Base-by-base conservation (phyloP, 1,140 invertebrate genomes). In the Drusus annulatus region DNA sequence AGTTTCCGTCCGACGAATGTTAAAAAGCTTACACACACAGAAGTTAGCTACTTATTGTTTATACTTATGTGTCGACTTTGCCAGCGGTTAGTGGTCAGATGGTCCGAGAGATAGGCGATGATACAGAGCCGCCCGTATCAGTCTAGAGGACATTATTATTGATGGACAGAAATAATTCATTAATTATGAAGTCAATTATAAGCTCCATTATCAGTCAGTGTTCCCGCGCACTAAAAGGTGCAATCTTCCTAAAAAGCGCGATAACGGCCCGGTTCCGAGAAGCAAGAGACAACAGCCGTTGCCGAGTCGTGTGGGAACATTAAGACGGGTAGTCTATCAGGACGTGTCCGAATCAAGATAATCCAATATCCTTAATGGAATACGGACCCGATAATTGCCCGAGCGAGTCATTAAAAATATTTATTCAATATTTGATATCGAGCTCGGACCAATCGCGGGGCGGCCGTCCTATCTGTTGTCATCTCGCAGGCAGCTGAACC, bases 291-390 rank as follows among this genome's bases (percentile, higher is more conserved):
- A 13, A 45, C 36, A 45, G 36, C 36, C 71, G 62, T 68, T 58
- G 73, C 74, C 65, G 60, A 50, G 62, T 65, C 62, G 56, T 45
- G 52, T 54, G 69, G 69, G 69, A 25, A 58, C 69, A 77, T 81
- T 54, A 81, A 81, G 80, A 81, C 80, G 31, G 52, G 80, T 81
- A 81, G 80, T 81, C 80, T 81, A 81, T 81, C 80, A 68, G 68
- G 28, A 76, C 76, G 73, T 78, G 80, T 81, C 80, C 76, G 65
- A 69, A 65, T 71, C 65, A 63, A 78, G 80, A 81, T 81, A 69
- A 78, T 74, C 54, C 65, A 54, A 71, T 71, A 73, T 76, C 75
- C 80, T 73, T 81, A 81, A 81, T 81, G 80, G 80, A 81, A 28
- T 54, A 51, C 50, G 73, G 51, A 45, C 16, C 74, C 25, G 80